A percentile compares a stretch with the other conserved stretches of the same genome.
phyloP scores from a whole-genome alignment of 2,113 vertebrate genomes.

The Dendrocopos noguchii region DNA sequence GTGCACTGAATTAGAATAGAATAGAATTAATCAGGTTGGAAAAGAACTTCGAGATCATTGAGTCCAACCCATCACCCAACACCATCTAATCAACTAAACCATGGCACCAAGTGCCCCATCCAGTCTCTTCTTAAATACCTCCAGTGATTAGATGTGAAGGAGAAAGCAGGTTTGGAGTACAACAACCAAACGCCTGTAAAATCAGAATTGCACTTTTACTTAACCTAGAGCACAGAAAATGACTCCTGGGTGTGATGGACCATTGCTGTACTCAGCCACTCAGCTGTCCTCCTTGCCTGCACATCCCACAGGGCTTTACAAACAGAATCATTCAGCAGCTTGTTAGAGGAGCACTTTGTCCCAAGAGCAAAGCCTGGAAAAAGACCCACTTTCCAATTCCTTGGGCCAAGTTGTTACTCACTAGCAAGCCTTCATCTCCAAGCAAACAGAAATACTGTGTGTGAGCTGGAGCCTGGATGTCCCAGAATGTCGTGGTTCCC shows the following conservation, averaged over 20 bases:
- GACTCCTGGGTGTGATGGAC: neutral
- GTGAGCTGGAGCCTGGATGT: neutral
- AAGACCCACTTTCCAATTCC: neutral
- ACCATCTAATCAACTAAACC: too few relatives aligned
- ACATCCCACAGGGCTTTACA: neutral
- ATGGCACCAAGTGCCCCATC: too few relatives aligned
- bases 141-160: neutral
- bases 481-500: fast-evolving
- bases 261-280: neutral
- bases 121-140: neutral
- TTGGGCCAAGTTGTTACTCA: neutral
- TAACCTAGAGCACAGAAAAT: neutral
- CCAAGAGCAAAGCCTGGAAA: neutral
- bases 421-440: neutral
- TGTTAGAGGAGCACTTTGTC: neutral
- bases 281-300: neutral
- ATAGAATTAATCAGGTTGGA: too few relatives aligned
- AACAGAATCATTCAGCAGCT: neutral
- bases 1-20: neutral
- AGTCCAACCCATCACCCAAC: too few relatives aligned
- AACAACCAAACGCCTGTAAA: neutral
- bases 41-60: too few relatives aligned
- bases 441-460: neutral
- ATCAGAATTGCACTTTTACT: neutral
- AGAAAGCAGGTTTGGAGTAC: neutral